These are phyloP conservation scores for Leptosomus discolor DNA, from an alignment of 2,113 vertebrate genomes.

Conservation along the genomic window DNA sequence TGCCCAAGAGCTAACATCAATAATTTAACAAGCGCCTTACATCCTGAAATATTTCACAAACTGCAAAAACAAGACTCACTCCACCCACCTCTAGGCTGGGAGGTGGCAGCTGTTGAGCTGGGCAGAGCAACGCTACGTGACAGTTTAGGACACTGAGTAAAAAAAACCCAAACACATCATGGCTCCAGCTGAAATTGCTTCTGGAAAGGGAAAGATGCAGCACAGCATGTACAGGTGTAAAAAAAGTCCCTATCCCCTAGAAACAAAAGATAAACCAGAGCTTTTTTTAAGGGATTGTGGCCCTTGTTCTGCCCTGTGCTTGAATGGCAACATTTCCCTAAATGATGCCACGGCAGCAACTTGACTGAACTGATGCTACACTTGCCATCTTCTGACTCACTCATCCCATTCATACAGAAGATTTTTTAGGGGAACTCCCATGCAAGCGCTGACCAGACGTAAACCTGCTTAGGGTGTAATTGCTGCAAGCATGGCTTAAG, in stretches of 20 bases:
- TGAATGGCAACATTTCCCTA: background rate
- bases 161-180: background rate
- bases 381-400: constrained; percentile 24
- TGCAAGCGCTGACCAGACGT: background rate
- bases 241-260: background rate
- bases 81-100: background rate
- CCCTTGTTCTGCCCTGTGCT: background rate
- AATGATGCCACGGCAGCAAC: background rate
- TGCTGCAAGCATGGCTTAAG: background rate
- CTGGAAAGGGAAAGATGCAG: background rate
- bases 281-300: background rate
- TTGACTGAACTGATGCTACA: background rate
- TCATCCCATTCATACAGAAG: background rate
- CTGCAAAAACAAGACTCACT: constrained; percentile 14
- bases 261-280: background rate
- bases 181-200: background rate
- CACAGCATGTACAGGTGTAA: background rate
- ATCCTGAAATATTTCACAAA: constrained; percentile 40
- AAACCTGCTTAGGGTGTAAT: background rate
- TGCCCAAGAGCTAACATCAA: background rate
- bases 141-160: background rate
- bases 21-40: background rate
- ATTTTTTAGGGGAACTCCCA: background rate
- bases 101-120: constrained; percentile 6
- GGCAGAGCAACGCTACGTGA: background rate